Percentiles rank a stretch among this genome's conserved stretches.
Conservation (phyloP, 2,888 invertebrate genomes). For the Rugalucina vietnamica region DNA sequence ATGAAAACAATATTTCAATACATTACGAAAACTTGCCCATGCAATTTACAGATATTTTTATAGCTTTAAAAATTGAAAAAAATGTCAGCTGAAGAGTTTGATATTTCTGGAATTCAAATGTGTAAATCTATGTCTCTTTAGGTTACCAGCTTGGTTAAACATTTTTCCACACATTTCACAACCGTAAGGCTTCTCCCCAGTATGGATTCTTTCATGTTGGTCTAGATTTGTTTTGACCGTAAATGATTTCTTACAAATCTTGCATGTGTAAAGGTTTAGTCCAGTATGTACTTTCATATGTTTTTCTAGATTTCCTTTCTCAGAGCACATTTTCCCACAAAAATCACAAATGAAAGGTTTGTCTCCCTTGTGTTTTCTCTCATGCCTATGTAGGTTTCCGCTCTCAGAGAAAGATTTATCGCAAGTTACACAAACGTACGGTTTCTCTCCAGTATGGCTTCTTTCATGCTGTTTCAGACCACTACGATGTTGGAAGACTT, state of each 20-base stretch:
- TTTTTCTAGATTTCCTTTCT: background rate
- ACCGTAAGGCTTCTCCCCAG: background rate
- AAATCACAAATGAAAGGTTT: background rate
- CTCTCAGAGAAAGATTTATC: background rate
- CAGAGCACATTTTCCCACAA: background rate
- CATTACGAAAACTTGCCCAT: too few relatives aligned
- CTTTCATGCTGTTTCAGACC: too few relatives aligned
- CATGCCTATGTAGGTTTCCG: background rate
- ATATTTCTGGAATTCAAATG: too few relatives aligned
- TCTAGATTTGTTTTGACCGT: background rate
- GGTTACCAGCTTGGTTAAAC: background rate
- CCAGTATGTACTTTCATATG: background rate
- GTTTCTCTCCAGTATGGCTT: background rate
- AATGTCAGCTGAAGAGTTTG: too few relatives aligned
- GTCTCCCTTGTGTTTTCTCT: background rate
- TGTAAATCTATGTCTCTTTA: background rate
- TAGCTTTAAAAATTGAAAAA: too few relatives aligned
- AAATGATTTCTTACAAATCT: background rate
- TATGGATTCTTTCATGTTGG: background rate
- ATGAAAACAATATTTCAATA: too few relatives aligned
- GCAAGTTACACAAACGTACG: background rate
- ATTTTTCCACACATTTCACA: background rate
- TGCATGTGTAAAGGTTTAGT: background rate
- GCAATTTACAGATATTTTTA: too few relatives aligned
- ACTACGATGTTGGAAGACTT: too few relatives aligned